Evolutionary conservation across 2,113 vertebrate genomes (phyloP).

Genomic region (Protomyctophum bolini): DNA sequence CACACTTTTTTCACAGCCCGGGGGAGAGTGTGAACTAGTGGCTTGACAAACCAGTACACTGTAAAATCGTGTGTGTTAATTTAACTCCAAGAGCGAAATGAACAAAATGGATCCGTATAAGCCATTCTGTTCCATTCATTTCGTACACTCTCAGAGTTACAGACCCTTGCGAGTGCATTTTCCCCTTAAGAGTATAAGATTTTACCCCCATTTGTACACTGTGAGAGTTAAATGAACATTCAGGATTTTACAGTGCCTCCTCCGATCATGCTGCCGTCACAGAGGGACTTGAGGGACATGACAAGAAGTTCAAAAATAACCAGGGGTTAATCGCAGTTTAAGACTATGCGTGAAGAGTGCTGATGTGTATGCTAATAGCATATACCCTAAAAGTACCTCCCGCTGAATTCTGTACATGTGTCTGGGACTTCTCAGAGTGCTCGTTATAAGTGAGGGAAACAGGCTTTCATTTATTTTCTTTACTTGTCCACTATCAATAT

Average conservation of each 20-base stretch:
- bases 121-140: too few relatives aligned
- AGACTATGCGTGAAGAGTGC: conserved; percentile 47
- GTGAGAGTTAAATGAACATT: too few relatives aligned
- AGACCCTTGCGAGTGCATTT: too few relatives aligned
- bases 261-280: conserved; percentile 50
- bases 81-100: too few relatives aligned
- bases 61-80: too few relatives aligned
- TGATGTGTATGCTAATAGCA: conserved; percentile 60
- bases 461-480: conserved; percentile 62
- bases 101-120: too few relatives aligned
- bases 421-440: conserved; percentile 58
- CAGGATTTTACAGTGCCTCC: conserved; percentile 22
- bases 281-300: conserved; percentile 48
- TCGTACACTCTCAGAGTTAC: too few relatives aligned
- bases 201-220: too few relatives aligned
- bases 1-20: conserved; percentile 25
- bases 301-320: conserved; percentile 72
- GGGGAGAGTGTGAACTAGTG: conserved; percentile 52
- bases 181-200: too few relatives aligned
- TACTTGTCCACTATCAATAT: conserved; percentile 44
- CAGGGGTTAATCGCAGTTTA: conserved; percentile 65
- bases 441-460: conserved; percentile 53
- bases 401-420: conserved; percentile 51
- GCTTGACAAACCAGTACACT: conserved; percentile 31
- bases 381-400: conserved; percentile 35